Conservation (phyloP, 2,888 invertebrate species). For the Rhingia campestris region DNA sequence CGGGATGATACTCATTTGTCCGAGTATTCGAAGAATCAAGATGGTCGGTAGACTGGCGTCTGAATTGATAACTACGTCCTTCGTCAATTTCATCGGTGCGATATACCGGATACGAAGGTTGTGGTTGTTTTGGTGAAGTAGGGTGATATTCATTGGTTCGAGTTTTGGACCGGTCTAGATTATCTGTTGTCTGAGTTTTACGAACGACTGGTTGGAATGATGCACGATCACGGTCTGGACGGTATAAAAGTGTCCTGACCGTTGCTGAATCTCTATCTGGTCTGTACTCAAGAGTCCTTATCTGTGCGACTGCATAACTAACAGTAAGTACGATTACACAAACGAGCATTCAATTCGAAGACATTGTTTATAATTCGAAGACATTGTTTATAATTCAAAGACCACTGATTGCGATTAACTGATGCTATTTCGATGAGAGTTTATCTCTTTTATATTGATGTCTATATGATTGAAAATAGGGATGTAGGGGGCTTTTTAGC, state of each 20-base stretch:
- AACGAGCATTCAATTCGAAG: constrained; percentile 38
- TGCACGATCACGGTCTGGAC: constrained; percentile 6
- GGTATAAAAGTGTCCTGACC: constrained; percentile 25
- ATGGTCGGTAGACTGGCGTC: background rate
- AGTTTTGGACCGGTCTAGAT: constrained; percentile 20
- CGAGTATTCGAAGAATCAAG: background rate
- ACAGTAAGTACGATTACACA: constrained; percentile 30
- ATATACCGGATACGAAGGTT: constrained; percentile 28
- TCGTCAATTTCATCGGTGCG: constrained; percentile 9
- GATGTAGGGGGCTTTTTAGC: background rate
- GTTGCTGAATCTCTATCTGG: constrained; percentile 28
- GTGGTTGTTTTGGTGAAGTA: constrained; percentile 22
- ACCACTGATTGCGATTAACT: constrained; percentile 16
- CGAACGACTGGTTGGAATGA: background rate
- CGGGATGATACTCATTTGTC: constrained; percentile 42
- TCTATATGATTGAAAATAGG: background rate
- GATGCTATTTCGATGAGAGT: background rate
- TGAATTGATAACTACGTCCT: constrained; percentile 1
- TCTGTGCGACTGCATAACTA: constrained; percentile 19
- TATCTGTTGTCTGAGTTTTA: constrained; percentile 12
- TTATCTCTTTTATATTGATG: constrained; percentile 28
- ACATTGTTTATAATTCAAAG: background rate
- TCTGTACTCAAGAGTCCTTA: constrained; percentile 39
- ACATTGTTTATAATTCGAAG: constrained; percentile 19
- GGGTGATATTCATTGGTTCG: constrained; percentile 26